These are phyloP conservation scores for Agapostemon virescens DNA, from an alignment of 2,888 invertebrate genomes.

Conservation along the genomic window DNA sequence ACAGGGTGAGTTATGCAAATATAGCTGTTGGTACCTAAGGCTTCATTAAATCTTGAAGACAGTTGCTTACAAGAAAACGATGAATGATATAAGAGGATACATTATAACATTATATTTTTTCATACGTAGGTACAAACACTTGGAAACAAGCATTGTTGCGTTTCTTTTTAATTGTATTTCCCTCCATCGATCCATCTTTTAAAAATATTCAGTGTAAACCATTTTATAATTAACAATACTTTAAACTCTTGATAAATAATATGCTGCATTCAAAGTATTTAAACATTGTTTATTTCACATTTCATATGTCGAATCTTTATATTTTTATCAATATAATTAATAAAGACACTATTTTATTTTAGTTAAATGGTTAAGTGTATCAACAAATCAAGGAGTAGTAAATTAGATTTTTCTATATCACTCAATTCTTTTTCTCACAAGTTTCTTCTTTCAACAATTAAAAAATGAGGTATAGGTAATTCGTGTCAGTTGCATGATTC, in stretches of 20 bases:
- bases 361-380: no score
- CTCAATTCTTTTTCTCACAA: background rate
- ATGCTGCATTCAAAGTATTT: background rate
- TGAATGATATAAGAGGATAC: background rate
- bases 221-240: background rate
- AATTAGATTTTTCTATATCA: background rate
- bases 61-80: background rate
- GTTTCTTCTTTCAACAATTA: background rate
- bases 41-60: background rate
- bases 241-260: background rate
- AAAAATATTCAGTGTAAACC: background rate
- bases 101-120: background rate
- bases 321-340: background rate
- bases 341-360: no score
- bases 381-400: background rate
- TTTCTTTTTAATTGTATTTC: background rate
- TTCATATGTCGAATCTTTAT: background rate
- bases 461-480: background rate
- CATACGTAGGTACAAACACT: background rate
- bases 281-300: background rate
- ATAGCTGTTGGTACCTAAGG: background rate
- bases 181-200: background rate
- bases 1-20: background rate
- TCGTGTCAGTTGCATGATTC: background rate
- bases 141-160: background rate